These are phyloP conservation scores for Chrysaora quinquecirrha DNA, from an alignment of 30 jellyfish, hydroid and myxozoan genomes.

Conservation along the genomic window DNA sequence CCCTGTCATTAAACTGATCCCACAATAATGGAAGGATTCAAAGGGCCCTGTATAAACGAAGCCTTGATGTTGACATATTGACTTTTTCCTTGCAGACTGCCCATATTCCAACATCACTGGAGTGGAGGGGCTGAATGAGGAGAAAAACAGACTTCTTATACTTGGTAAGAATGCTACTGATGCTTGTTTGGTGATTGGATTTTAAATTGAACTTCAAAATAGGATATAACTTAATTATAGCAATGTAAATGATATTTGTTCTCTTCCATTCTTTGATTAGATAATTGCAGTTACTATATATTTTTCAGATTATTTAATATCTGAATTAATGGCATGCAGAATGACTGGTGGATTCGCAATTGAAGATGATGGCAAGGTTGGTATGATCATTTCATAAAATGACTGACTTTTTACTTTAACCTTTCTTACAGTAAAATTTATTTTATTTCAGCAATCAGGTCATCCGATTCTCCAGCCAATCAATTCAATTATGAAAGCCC, in stretches of 20 bases:
- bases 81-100: conserved; percentile 55
- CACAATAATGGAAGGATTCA: too few species aligned
- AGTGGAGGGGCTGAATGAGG: conserved; percentile 42
- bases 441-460: conserved; percentile 32
- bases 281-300: too few species aligned
- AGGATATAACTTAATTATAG: not conserved
- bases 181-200: too few species aligned
- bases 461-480: conserved; percentile 70
- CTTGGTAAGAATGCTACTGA: too few species aligned
- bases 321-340: conserved; percentile 88
- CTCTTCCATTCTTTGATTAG: too few species aligned
- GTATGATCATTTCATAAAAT: too few species aligned
- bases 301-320: conserved; percentile 64
- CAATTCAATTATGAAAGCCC: conserved; percentile 23
- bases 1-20: too few species aligned
- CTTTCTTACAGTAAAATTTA: too few species aligned
- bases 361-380: conserved; percentile 29
- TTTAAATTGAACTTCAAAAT: too few species aligned
- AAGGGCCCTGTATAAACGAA: too few species aligned
- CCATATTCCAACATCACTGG: conserved; percentile 69
- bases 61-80: not conserved
- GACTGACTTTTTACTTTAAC: too few species aligned
- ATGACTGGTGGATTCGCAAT: conserved; percentile 53
- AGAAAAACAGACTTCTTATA: conserved; percentile 48
- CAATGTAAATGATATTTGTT: too few species aligned